A percentile compares a stretch with the other conserved stretches of the same genome.
These are phyloP conservation scores for Chiloscyllium punctatum DNA, from an alignment of 2,797 vertebrate species.

Conservation along the genomic window DNA sequence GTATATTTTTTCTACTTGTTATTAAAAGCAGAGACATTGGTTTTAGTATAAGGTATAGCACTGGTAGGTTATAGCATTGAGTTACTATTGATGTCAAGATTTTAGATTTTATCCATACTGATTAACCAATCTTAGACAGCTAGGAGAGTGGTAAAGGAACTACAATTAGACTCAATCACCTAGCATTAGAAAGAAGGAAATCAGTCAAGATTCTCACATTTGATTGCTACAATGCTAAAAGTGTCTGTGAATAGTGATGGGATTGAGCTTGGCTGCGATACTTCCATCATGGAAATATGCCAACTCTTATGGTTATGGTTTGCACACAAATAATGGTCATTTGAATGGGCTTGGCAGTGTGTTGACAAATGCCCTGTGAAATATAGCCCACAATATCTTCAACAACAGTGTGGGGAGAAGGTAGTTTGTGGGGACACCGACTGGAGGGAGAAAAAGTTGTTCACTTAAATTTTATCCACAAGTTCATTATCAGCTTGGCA, in stretches of 20 bases:
- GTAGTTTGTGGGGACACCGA: neutral
- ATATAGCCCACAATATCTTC: neutral
- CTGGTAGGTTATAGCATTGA: neutral
- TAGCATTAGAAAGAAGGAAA: neutral
- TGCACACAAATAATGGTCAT: neutral
- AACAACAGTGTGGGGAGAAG: neutral
- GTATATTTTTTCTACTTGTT: neutral
- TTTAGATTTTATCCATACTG: neutral
- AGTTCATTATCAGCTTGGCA: neutral
- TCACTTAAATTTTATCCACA: neutral
- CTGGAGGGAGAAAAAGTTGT: neutral
- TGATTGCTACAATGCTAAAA: neutral
- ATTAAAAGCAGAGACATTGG: neutral
- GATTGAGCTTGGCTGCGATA: neutral
- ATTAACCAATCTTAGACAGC: neutral
- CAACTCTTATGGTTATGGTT: neutral
- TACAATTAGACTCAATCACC: neutral
- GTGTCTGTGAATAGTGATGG: neutral
- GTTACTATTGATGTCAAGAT: neutral
- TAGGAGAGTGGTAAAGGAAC: neutral
- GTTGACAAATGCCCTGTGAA: neutral
- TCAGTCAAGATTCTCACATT: neutral
- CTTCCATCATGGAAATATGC: neutral
- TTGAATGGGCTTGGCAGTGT: neutral
- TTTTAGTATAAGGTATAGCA: neutral